Base-by-base conservation (phyloP, 2,113 vertebrate genomes). In the Astur gentilis region DNA sequence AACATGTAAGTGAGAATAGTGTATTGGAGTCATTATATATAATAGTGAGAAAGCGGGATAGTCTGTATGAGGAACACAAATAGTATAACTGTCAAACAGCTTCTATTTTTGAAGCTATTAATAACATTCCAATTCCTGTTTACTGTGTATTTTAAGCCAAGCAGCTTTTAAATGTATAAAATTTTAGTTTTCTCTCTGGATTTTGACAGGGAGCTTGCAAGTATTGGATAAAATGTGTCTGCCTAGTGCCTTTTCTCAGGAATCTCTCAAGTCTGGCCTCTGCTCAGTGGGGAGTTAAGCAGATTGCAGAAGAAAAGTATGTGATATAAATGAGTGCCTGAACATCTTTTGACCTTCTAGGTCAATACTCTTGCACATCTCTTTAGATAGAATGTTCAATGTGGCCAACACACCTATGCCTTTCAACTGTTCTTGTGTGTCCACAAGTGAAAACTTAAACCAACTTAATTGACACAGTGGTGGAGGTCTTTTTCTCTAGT, bases 351-450 rank as follows among this genome's bases (percentile, higher is more conserved):
- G 15, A 0, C n/a, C 11, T 36, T 66, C 55, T 40, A 23, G 54
- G 36, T 16, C 26, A 29, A 27, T 22, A 10, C 4, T 32, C 40
- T 47, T 42, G 29, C 7, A 2, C 2, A 1, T 44, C 9, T 54
- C 25, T 23, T 7, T 6, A 32, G 44, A 29, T 7, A 27, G 21
- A 7, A 11, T 42, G 57, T 2, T 25, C 18, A 14, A 40, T 9
- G 49, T 10, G 61, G 20, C 8, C 45, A 66, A 19, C 10, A 2
- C 13, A 16, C 23, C 18, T 4, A 0, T 4, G 2, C 1, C 4
- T 52, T 54, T 72, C 15, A 44, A 9, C 21, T 45, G 12, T 5
- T 62, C 40, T 23, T 34, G 34, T 34, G 34, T 70, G 50, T 34
- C 40, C 16, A 2, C 2, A 16, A 22, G 13, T 50, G 22, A 50